Percentiles rank a stretch among this genome's conserved stretches.
Conservation (phyloP, 2,113 vertebrate species). For the Benitochromis conjunctus region DNA sequence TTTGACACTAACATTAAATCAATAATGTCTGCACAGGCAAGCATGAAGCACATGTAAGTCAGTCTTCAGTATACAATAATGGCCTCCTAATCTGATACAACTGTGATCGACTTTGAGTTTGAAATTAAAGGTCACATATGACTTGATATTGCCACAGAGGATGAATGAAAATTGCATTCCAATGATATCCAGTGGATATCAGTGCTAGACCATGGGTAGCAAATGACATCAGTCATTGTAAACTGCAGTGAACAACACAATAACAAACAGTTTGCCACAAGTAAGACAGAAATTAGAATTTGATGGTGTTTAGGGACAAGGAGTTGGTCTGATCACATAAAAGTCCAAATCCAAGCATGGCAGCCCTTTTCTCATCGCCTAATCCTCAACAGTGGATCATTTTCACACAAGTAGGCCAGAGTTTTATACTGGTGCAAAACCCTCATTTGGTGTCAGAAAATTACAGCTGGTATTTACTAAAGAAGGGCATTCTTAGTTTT, state of each 20-base stretch:
- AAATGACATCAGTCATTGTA: constrained; percentile 17
- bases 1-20: constrained; percentile 58
- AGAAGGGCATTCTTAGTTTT: neutral
- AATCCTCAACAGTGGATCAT: neutral
- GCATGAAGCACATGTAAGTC: constrained; percentile 25
- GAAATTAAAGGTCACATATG: constrained; percentile 33
- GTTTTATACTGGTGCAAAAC: neutral
- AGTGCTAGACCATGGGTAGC: neutral
- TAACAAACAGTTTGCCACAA: neutral
- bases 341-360: neutral
- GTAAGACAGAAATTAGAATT: neutral
- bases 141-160: constrained; percentile 14
- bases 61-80: constrained; percentile 53
- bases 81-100: constrained; percentile 25
- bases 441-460: neutral
- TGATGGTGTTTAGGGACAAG: constrained; percentile 1
- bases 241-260: constrained; percentile 7
- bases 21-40: constrained; percentile 57
- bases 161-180: neutral
- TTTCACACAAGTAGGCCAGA: neutral
- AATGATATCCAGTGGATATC: neutral
- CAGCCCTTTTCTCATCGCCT: neutral
- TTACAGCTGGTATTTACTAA: neutral
- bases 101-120: constrained; percentile 32
- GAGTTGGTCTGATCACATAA: neutral